A percentile compares a stretch with the other conserved stretches of the same genome.
phyloP scores from a whole-genome alignment of 2,888 invertebrate genomes.

The Allacma fusca region DNA sequence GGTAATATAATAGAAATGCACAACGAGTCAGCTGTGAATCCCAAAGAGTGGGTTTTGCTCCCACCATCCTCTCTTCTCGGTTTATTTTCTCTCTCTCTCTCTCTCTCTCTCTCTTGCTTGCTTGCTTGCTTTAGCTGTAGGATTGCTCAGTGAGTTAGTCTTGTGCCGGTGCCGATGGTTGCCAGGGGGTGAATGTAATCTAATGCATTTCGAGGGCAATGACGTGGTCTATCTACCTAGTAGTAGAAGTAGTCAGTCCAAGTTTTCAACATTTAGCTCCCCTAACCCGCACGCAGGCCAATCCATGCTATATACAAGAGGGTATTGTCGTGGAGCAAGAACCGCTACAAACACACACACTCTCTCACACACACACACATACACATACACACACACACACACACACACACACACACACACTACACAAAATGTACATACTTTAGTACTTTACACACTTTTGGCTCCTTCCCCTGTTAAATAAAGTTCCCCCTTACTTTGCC shows the following conservation, averaged over 20 bases:
- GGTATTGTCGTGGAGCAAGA: slow-evolving; percentile 21
- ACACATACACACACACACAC: not conserved
- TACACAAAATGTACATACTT: too few species aligned
- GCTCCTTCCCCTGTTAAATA: slow-evolving; percentile 18
- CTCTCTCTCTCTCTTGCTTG: slow-evolving; percentile 17
- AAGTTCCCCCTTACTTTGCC: not conserved
- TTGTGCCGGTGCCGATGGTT: slow-evolving; percentile 33
- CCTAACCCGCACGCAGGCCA: slow-evolving; percentile 23
- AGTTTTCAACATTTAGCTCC: slow-evolving; percentile 20
- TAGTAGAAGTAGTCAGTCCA: slow-evolving; percentile 20
- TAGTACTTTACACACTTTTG: too few species aligned
- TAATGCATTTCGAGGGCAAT: slow-evolving; percentile 52
- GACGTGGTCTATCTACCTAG: slow-evolving; percentile 44
- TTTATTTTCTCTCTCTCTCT: slow-evolving; percentile 22
- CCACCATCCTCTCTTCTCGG: slow-evolving; percentile 16
- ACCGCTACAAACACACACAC: slow-evolving; percentile 30
- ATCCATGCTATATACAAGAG: not conserved
- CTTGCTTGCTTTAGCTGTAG: too few species aligned
- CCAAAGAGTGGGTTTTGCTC: slow-evolving; percentile 19
- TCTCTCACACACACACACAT: slow-evolving; percentile 13
- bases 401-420: slow-evolving; percentile 4
- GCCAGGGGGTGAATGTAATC: slow-evolving; percentile 46
- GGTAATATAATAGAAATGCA: slow-evolving; percentile 20
- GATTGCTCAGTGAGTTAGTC: too few species aligned
- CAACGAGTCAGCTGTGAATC: slow-evolving; percentile 20